These are phyloP conservation scores for Leptinotarsa texana DNA, from an alignment of 1,140 invertebrate genomes.

Conservation along the genomic window DNA sequence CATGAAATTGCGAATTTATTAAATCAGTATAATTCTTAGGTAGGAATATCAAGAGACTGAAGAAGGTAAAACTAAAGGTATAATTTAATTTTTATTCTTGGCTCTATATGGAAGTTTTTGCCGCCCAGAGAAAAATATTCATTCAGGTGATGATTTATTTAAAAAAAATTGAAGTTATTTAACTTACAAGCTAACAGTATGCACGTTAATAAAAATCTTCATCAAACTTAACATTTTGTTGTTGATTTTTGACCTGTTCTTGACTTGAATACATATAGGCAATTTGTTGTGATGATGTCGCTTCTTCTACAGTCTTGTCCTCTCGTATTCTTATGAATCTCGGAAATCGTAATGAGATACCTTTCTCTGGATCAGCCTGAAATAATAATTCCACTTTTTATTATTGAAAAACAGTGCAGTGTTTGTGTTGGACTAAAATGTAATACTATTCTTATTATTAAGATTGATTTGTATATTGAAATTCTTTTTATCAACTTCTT, in stretches of 20 bases:
- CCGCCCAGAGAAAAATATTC: not conserved
- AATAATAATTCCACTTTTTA: constrained; percentile 26
- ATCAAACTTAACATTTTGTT: constrained; percentile 49
- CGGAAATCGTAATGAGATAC: constrained; percentile 95
- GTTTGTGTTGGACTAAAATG: no score
- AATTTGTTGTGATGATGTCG: constrained; percentile 89
- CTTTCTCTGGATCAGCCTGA: constrained; percentile 86
- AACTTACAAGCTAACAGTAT: not conserved
- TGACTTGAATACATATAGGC: constrained; percentile 83
- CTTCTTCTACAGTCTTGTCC: constrained; percentile 92
- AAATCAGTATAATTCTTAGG: no score
- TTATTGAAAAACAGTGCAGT: no score
- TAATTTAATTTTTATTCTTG: no score
- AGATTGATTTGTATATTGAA: no score
- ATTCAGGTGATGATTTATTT: not conserved
- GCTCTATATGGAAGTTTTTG: no score
- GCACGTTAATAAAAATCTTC: constrained; percentile 71
- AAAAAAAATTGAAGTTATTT: not conserved
- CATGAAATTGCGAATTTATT: no score
- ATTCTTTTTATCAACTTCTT: no score
- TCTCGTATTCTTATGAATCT: constrained; percentile 90
- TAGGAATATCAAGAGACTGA: no score
- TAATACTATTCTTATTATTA: no score
- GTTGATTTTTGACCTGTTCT: constrained; percentile 87
- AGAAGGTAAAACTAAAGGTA: no score